Percentiles rank a stretch among this genome's conserved stretches.
Evolutionary conservation across 2,113 vertebrate species (phyloP).

Genomic region (Egretta garzetta): DNA sequence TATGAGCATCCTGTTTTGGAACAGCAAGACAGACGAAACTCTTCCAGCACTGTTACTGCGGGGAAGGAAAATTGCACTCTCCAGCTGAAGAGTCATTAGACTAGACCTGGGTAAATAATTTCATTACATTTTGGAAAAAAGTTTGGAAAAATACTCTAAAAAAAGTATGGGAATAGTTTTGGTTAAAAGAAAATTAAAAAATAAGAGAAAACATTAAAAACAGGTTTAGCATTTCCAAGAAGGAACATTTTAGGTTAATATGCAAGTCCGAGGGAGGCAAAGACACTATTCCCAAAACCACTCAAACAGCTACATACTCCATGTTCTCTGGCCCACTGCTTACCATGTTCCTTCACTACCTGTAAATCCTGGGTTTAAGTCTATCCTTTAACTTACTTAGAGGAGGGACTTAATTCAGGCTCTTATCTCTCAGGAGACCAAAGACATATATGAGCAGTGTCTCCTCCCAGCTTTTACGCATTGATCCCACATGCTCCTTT

Average conservation of each 20-base stretch:
- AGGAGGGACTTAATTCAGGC: not conserved
- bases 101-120: not conserved
- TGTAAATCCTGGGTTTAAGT: not conserved
- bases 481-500: not conserved
- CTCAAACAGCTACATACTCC: not conserved
- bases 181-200: not conserved
- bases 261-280: accelerated
- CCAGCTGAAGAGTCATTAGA: not conserved
- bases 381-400: not conserved
- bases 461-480: not conserved
- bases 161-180: not conserved
- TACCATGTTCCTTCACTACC: not conserved
- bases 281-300: not conserved
- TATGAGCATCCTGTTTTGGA: not conserved
- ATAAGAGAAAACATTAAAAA: not conserved
- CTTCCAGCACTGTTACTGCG: not conserved
- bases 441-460: not conserved
- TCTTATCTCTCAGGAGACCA: not conserved
- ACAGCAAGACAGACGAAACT: not conserved
- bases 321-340: not conserved
- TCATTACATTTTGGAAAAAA: not conserved
- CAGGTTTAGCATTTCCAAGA: not conserved
- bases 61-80: not conserved
- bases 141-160: not conserved
- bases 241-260: not conserved